Percentiles rank a stretch among this genome's conserved stretches.
Conservation (phyloP, 2,113 vertebrate species). For the Talpa occidentalis region DNA sequence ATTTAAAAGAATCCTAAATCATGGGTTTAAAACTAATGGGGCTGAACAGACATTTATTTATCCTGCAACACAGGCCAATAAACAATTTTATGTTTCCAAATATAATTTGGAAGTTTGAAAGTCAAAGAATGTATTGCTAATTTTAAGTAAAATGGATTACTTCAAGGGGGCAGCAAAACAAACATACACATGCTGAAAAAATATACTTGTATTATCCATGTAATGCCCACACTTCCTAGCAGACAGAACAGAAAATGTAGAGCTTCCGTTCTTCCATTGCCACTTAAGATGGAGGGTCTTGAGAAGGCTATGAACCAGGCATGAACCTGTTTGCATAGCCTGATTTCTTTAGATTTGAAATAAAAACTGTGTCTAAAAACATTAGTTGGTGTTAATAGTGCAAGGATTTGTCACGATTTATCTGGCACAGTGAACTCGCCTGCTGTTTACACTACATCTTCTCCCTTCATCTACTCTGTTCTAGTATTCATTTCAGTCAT, state of each 20-base stretch:
- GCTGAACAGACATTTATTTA: constrained; percentile 75
- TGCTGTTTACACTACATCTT: constrained; percentile 8
- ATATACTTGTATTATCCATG: neutral
- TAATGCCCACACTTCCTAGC: constrained; percentile 8
- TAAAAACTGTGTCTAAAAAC: neutral
- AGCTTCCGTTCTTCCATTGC: neutral
- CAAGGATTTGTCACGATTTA: neutral
- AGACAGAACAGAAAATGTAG: neutral
- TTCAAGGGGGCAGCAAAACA: constrained; percentile 57
- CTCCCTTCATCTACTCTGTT: neutral
- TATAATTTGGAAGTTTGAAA: constrained; percentile 76
- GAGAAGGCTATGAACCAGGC: neutral
- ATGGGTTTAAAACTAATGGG: constrained; percentile 76
- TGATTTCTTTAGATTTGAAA: neutral
- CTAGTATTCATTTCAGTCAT: constrained; percentile 23
- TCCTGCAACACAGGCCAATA: constrained; percentile 70
- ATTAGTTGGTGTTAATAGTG: neutral
- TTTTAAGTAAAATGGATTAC: constrained; percentile 75
- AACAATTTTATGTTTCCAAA: constrained; percentile 74
- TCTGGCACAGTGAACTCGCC: neutral
- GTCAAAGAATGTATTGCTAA: constrained; percentile 62
- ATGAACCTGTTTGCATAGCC: neutral
- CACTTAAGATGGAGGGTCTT: neutral
- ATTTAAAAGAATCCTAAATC: constrained; percentile 81
- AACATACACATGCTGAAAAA: constrained; percentile 51